Conservation (phyloP, 2,113 vertebrate species). For the Odontesthes bonariensis region DNA sequence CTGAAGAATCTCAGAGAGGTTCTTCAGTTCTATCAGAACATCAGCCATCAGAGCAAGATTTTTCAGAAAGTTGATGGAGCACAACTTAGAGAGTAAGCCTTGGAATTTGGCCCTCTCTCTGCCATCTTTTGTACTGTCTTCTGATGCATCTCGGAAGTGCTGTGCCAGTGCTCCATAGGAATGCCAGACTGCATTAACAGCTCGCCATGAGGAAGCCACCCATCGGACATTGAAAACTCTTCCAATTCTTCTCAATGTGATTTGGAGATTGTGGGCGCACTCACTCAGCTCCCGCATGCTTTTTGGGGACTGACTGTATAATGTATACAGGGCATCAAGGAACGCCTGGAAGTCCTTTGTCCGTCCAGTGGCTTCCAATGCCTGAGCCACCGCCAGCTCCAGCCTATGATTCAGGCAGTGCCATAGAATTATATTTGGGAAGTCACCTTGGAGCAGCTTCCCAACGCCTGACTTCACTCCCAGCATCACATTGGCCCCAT, state of each 20-base stretch:
- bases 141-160: too few species aligned
- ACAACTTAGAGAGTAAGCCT: background rate
- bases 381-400: background rate
- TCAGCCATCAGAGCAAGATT: background rate
- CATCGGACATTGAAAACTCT: too few species aligned
- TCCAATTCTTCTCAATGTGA: too few species aligned
- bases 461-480: background rate
- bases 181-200: too few species aligned
- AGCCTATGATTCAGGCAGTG: background rate
- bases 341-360: conserved; percentile 8
- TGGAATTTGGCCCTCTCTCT: too few species aligned
- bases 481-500: background rate
- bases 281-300: background rate
- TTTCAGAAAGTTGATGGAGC: too few species aligned
- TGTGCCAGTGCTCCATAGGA: too few species aligned
- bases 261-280: background rate
- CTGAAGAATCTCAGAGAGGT: background rate
- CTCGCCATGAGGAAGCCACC: too few species aligned
- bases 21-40: background rate
- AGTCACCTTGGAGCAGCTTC: background rate
- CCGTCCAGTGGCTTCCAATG: background rate
- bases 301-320: background rate
- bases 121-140: too few species aligned
- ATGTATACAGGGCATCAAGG: background rate
- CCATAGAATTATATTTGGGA: background rate